Evolutionary conservation across 1,140 invertebrate species (phyloP).

Genomic region (Leptinotarsa texana): DNA sequence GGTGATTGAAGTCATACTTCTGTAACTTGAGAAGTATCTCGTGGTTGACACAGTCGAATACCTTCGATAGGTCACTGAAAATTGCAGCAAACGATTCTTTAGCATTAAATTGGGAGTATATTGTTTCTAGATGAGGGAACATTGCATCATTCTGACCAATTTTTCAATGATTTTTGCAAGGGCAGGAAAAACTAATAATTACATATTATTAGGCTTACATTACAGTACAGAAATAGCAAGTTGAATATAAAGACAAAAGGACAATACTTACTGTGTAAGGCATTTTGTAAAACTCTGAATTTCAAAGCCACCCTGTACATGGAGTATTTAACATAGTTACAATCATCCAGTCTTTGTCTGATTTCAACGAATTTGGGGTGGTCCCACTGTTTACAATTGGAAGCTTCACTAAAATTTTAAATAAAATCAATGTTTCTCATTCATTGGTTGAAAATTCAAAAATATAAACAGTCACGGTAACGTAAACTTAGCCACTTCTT

Average conservation of each 20-base stretch:
- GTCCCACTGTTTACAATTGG: conserved; percentile 59
- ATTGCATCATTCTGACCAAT: too few relatives aligned
- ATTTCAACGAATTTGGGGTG: conserved; percentile 61
- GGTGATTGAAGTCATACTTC: too few relatives aligned
- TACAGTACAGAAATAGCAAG: neutral
- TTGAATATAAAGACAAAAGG: conserved; percentile 15
- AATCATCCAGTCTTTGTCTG: conserved; percentile 63
- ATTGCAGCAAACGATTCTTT: too few relatives aligned
- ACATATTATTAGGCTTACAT: too few relatives aligned
- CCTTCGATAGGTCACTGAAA: too few relatives aligned
- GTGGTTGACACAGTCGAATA: too few relatives aligned
- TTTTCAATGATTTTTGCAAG: too few relatives aligned
- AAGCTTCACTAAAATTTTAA: conserved; percentile 54
- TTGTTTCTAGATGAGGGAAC: too few relatives aligned
- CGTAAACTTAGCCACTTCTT: neutral
- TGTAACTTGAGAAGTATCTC: too few relatives aligned
- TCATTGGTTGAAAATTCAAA: neutral
- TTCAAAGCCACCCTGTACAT: conserved; percentile 84
- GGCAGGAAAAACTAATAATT: too few relatives aligned
- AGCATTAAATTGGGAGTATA: too few relatives aligned
- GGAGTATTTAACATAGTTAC: conserved; percentile 78
- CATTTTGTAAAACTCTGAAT: conserved; percentile 70
- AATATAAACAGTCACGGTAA: neutral
- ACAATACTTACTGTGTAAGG: conserved; percentile 62
- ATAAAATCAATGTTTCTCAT: neutral